Percentiles rank a stretch among this genome's conserved stretches.
Evolutionary conservation across 2,113 vertebrate genomes (phyloP).

Genomic region (Chlorocebus sabaeus): DNA sequence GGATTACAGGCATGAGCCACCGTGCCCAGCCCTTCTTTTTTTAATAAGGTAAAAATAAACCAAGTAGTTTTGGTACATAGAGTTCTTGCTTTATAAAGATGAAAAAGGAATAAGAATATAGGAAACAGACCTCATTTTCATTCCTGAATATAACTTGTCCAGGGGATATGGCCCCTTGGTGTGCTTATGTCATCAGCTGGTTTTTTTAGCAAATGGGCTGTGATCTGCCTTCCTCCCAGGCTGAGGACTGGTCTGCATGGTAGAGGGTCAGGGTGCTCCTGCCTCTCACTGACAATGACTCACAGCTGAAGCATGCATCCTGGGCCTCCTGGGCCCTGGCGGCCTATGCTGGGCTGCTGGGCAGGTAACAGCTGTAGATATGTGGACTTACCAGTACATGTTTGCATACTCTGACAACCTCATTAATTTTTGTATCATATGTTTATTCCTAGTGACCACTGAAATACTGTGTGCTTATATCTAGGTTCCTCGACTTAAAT

Average conservation of each 20-base stretch:
- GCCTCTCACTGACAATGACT: neutral
- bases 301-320: neutral
- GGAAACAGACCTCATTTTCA: neutral
- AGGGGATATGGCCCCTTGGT: no score
- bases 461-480: neutral
- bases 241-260: neutral
- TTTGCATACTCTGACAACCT: neutral
- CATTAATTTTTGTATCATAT: rapidly evolving
- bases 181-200: neutral
- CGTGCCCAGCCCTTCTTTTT: neutral
- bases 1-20: no score
- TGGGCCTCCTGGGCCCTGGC: neutral
- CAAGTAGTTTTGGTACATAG: neutral
- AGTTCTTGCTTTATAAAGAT: neutral
- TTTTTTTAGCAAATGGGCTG: neutral
- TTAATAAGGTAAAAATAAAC: neutral
- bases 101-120: neutral
- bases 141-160: neutral
- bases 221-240: neutral
- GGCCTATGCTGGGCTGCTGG: neutral
- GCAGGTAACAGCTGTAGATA: neutral
- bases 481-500: neutral
- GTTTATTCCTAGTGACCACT: neutral
- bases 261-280: neutral
- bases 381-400: neutral